Conservation (phyloP, 1,140 invertebrate species). For the Drosophila bocqueti region DNA sequence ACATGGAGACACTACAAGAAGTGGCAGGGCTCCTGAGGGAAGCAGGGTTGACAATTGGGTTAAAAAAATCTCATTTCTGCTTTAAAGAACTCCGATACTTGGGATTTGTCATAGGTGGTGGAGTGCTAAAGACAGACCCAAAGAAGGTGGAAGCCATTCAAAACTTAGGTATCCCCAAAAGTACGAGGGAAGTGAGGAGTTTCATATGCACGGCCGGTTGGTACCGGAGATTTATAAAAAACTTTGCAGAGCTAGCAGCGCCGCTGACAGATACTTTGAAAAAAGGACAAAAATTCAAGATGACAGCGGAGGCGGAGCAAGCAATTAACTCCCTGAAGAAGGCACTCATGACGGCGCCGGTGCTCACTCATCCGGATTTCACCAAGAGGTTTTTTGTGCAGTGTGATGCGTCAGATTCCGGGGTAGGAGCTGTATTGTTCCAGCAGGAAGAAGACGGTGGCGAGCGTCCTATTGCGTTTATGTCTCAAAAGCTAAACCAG, state of each 20-base stretch:
- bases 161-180: no score
- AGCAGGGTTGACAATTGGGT: slow-evolving; percentile 68
- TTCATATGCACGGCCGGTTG: slow-evolving; percentile 7
- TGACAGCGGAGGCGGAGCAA: no score
- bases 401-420: no score
- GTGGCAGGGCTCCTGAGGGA: background rate
- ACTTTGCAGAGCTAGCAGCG: background rate
- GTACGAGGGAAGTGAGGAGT: slow-evolving; percentile 12
- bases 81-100: slow-evolving; percentile 40
- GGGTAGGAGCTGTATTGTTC: no score
- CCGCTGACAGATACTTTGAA: background rate
- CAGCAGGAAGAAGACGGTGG: no score
- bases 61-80: slow-evolving; percentile 84
- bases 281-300: background rate
- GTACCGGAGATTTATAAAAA: background rate
- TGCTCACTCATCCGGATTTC: no score
- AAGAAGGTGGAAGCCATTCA: slow-evolving; percentile 2
- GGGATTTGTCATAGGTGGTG: slow-evolving; percentile 3
- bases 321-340: no score
- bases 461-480: no score
- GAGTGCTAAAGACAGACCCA: slow-evolving; percentile 29
- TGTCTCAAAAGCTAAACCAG: no score
- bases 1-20: no score
- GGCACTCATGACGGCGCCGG: no score
- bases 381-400: no score